Conservation (phyloP, 2,888 invertebrate genomes). For the Eristalis pertinax region DNA sequence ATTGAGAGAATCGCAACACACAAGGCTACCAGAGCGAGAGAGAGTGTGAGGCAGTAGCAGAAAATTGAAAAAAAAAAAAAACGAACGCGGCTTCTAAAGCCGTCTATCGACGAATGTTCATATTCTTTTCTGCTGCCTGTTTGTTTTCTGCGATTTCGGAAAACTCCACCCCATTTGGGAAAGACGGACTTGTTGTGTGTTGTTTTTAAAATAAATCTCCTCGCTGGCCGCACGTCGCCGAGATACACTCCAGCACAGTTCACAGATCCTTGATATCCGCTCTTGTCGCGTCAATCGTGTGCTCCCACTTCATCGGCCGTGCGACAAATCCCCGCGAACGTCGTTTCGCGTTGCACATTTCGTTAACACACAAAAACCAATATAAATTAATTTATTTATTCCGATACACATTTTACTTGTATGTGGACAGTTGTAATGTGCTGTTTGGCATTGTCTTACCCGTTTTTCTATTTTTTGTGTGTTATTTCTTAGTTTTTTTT, state of each 20-base stretch:
- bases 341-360: neutral
- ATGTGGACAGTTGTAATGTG: slow-evolving; percentile 25
- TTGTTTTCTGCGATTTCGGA: slow-evolving; percentile 49
- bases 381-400: slow-evolving; percentile 17
- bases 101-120: slow-evolving; percentile 33
- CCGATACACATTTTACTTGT: slow-evolving; percentile 10
- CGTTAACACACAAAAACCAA: slow-evolving; percentile 13
- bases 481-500: neutral
- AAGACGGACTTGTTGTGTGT: slow-evolving; percentile 62
- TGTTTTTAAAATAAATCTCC: slow-evolving; percentile 50
- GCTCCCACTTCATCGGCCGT: too few relatives aligned
- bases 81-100: slow-evolving; percentile 18
- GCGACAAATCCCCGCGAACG: too few relatives aligned
- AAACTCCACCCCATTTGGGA: slow-evolving; percentile 70
- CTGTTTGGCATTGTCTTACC: slow-evolving; percentile 34
- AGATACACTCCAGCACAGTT: slow-evolving; percentile 4
- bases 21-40: slow-evolving; percentile 22
- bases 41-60: slow-evolving; percentile 44
- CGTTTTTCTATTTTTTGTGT: slow-evolving; percentile 4
- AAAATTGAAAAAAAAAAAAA: too few relatives aligned
- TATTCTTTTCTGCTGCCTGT: slow-evolving; percentile 10
- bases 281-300: neutral
- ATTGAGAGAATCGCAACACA: slow-evolving; percentile 46
- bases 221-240: slow-evolving; percentile 29
- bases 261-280: slow-evolving; percentile 16